A percentile compares a stretch with the other conserved stretches of the same genome.
Evolutionary conservation across 2,888 invertebrate species (phyloP).

Genomic region (Frankliniella fusca): DNA sequence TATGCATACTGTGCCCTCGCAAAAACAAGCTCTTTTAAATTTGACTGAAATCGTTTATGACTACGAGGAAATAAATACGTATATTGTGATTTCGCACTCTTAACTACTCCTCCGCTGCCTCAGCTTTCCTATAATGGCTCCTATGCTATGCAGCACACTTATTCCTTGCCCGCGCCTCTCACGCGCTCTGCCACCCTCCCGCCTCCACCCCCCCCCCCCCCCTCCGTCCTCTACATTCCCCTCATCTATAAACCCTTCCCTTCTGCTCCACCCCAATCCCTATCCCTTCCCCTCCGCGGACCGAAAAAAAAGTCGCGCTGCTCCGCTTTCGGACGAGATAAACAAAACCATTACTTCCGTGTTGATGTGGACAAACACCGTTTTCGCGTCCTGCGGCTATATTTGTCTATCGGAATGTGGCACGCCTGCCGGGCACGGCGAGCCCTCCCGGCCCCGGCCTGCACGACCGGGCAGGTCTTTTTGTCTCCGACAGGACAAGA

Average conservation of each 20-base stretch:
- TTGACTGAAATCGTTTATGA: no score
- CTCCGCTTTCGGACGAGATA: slow-evolving; percentile 15
- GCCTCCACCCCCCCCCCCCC: not conserved
- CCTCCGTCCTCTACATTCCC: not conserved
- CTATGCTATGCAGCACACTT: not conserved
- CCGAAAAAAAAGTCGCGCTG: not conserved
- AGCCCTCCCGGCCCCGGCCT: no score
- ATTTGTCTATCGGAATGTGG: not conserved
- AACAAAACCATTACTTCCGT: slow-evolving; percentile 18
- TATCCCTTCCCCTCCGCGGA: not conserved
- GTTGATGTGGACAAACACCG: slow-evolving; percentile 9
- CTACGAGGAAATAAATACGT: no score
- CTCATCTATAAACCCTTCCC: not conserved
- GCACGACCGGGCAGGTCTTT: no score
- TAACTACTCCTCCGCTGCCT: no score
- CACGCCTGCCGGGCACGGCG: not conserved
- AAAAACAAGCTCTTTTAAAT: no score
- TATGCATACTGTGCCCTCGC: no score
- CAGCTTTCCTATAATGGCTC: no score
- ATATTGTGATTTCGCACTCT: no score
- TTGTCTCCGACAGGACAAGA: no score
- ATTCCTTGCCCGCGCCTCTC: not conserved
- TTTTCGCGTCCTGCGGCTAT: not conserved
- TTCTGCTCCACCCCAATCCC: not conserved
- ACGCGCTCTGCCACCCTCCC: no score